Conservation (phyloP, 2,113 vertebrate genomes). For the Pseudolaguvia tuberculata region DNA sequence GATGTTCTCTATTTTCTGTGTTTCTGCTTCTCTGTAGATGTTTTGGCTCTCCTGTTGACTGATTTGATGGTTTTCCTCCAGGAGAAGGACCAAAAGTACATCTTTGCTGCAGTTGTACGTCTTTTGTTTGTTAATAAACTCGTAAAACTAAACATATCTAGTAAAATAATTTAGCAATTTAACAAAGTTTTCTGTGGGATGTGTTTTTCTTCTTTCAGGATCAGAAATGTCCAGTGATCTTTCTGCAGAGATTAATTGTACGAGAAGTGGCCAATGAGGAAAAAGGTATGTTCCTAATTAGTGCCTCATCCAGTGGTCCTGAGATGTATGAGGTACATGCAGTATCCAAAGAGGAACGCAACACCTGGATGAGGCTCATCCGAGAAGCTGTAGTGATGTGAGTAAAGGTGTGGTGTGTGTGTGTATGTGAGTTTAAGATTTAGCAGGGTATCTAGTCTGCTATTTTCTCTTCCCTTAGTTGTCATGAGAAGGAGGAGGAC, state of each 20-base stretch:
- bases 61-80: slow-evolving; percentile 45
- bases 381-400: slow-evolving; percentile 92
- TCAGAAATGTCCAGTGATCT: slow-evolving; percentile 91
- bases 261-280: slow-evolving; percentile 96
- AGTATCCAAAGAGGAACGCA: slow-evolving; percentile 85
- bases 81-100: slow-evolving; percentile 48
- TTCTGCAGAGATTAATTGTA: slow-evolving; percentile 91
- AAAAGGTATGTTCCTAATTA: slow-evolving; percentile 93
- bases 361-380: slow-evolving; percentile 89
- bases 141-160: no score
- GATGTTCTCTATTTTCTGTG: not conserved
- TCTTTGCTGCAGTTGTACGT: slow-evolving; percentile 42
- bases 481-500: slow-evolving; percentile 84
- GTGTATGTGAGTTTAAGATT: not conserved
- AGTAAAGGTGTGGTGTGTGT: not conserved
- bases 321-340: slow-evolving; percentile 97
- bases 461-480: slow-evolving; percentile 63
- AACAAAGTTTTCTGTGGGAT: no score
- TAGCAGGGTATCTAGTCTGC: not conserved
- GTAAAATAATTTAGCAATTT: no score
- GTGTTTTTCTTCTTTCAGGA: slow-evolving; percentile 67
- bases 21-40: slow-evolving; percentile 27
- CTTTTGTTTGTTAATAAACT: not conserved
- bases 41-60: slow-evolving; percentile 42
- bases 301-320: slow-evolving; percentile 84